These are phyloP conservation scores for Ascidia mentula DNA, from an alignment of 23 tunicate genomes.

Conservation along the genomic window DNA sequence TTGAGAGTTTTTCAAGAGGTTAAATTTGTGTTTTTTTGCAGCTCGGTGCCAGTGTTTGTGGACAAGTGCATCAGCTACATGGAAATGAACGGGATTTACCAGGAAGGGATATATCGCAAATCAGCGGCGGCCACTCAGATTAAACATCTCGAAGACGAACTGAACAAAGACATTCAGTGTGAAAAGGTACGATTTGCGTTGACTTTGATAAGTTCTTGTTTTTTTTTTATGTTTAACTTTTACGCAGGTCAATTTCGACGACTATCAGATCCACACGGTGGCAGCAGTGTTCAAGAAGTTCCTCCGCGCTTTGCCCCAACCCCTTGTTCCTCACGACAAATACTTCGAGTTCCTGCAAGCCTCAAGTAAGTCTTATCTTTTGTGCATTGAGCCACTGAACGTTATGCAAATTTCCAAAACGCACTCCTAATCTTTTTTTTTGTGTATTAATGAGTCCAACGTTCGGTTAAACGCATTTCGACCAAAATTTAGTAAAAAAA, in stretches of 20 bases:
- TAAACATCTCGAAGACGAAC: conserved; percentile 36
- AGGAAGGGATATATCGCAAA: conserved; percentile 65
- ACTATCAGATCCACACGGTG: conserved; percentile 62
- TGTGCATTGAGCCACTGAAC: no score
- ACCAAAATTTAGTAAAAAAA: no score
- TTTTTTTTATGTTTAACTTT: not conserved
- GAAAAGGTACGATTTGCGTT: conserved; percentile 14
- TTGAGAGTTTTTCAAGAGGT: not conserved
- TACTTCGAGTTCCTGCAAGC: conserved; percentile 57
- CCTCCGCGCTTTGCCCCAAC: conserved; percentile 58
- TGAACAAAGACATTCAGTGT: conserved; percentile 60
- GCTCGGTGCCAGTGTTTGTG: conserved; percentile 54
- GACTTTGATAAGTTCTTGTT: not conserved
- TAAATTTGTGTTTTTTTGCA: not conserved
- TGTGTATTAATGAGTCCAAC: no score
- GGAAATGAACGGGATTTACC: conserved; percentile 71
- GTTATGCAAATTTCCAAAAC: no score
- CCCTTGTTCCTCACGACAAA: conserved; percentile 58
- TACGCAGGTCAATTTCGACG: conserved; percentile 57
- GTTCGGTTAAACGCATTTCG: no score
- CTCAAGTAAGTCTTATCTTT: conserved; percentile 29
- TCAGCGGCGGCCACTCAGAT: conserved; percentile 54
- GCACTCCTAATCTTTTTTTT: no score
- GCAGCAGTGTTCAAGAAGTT: conserved; percentile 70
- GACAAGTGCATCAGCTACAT: conserved; percentile 65